Conservation (phyloP, 1,140 invertebrate species). For the Dendrolimus kikuchii region DNA sequence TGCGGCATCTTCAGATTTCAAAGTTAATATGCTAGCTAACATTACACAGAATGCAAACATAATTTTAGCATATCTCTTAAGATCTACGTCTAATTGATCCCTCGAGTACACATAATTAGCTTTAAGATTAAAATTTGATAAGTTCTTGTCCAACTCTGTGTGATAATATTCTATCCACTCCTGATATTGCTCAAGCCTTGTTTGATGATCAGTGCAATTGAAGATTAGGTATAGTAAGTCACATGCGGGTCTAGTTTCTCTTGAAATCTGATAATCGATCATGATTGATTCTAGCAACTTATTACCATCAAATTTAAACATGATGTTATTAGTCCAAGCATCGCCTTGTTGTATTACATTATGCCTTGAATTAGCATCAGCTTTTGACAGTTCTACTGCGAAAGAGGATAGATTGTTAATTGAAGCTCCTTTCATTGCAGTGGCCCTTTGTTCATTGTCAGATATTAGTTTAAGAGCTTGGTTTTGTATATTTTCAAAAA, state of each 20-base stretch:
- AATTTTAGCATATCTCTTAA: slow-evolving; percentile 20
- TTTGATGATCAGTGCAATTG: slow-evolving; percentile 22
- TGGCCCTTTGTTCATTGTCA: slow-evolving; percentile 4
- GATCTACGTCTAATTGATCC: slow-evolving; percentile 21
- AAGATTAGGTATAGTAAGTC: slow-evolving; percentile 24
- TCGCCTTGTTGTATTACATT: slow-evolving; percentile 14
- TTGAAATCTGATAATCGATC: slow-evolving; percentile 24
- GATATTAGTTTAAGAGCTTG: slow-evolving; percentile 4
- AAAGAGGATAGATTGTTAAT: no score
- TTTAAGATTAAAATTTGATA: slow-evolving; percentile 18
- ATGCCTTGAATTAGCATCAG: background rate
- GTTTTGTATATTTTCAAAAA: slow-evolving; percentile 2
- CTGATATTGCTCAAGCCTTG: slow-evolving; percentile 15
- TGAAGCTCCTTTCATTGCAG: no score
- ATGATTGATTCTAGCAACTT: slow-evolving; percentile 14
- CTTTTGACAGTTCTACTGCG: background rate
- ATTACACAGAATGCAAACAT: slow-evolving; percentile 5
- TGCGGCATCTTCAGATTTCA: slow-evolving; percentile 3
- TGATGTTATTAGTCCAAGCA: slow-evolving; percentile 17
- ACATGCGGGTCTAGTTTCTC: slow-evolving; percentile 9
- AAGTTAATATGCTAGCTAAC: background rate
- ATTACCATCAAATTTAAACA: slow-evolving; percentile 15
- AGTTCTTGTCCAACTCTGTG: slow-evolving; percentile 15
- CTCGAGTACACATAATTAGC: slow-evolving; percentile 17
- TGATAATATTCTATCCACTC: slow-evolving; percentile 30